phyloP scores from a whole-genome alignment of 2,888 invertebrate species.

The Gisinianus flammeolus region DNA sequence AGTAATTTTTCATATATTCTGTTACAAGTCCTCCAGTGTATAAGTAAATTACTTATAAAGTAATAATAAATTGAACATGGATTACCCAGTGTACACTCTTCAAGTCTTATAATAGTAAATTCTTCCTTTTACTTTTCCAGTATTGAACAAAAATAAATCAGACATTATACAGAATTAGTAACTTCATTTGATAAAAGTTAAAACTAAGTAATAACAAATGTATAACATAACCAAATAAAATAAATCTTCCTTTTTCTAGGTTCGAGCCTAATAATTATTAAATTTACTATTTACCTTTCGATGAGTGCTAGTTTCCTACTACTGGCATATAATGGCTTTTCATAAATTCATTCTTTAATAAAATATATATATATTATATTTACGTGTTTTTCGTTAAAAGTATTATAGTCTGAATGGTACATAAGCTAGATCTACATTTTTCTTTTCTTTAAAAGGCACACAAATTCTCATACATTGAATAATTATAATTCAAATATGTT shows the following conservation, averaged over 20 bases:
- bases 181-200: too few species aligned
- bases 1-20: conserved; percentile 6
- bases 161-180: too few species aligned
- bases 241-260: too few species aligned
- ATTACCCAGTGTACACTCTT: too few species aligned
- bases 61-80: conserved; percentile 3
- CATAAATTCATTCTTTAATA: not conserved
- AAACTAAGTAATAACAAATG: too few species aligned
- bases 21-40: conserved; percentile 17
- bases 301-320: not conserved
- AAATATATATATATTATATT: not conserved
- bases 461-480: conserved; percentile 18
- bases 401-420: not conserved
- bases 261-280: too few species aligned
- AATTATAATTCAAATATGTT: not conserved
- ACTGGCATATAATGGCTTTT: not conserved
- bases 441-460: not conserved
- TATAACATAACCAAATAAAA: too few species aligned
- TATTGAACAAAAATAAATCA: too few species aligned
- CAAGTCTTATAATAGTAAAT: too few species aligned
- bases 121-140: too few species aligned
- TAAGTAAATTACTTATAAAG: not conserved
- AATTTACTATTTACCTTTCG: not conserved
- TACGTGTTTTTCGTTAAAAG: not conserved
- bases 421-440: not conserved